Percentiles rank a stretch among this genome's conserved stretches.
These are phyloP conservation scores for Alsophila aescularia DNA, from an alignment of 2,888 invertebrate species.

Conservation along the genomic window DNA sequence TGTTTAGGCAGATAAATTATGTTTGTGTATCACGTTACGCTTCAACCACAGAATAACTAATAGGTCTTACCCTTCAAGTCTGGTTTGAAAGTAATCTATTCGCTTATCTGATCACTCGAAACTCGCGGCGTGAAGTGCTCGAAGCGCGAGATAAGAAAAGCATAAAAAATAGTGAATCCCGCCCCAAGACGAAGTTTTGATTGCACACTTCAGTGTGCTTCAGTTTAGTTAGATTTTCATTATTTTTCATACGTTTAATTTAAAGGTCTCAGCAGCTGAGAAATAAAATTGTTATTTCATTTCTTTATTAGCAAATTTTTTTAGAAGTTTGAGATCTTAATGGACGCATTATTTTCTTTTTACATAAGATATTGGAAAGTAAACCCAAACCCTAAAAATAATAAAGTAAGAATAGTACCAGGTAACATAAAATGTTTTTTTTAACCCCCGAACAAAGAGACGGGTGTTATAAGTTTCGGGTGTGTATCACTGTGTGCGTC, in stretches of 20 bases:
- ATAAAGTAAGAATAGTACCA: too few species aligned
- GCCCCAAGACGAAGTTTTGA: conserved; percentile 33
- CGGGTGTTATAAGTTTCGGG: too few species aligned
- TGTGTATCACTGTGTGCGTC: too few species aligned
- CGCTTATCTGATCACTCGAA: conserved; percentile 53
- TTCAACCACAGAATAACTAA: conserved; percentile 1
- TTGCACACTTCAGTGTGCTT: conserved; percentile 35
- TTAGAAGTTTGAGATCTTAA: too few species aligned
- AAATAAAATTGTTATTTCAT: conserved; percentile 7
- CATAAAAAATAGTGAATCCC: conserved; percentile 32
- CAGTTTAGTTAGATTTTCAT: conserved; percentile 30
- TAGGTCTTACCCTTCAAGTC: conserved; percentile 14
- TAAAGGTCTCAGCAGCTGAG: conserved; percentile 17
- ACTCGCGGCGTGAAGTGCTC: conserved; percentile 50
- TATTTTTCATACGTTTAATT: conserved; percentile 35
- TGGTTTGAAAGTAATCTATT: conserved; percentile 48
- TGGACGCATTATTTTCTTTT: too few species aligned
- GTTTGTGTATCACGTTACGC: conserved; percentile 44
- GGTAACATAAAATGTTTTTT: too few species aligned
- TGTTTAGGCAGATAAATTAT: conserved; percentile 34
- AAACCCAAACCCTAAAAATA: too few species aligned
- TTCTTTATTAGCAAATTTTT: background rate
- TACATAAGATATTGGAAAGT: too few species aligned
- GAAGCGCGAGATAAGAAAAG: conserved; percentile 26
- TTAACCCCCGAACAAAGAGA: too few species aligned